phyloP scores from a whole-genome alignment of 2,797 vertebrate species.

The Pterois miles region DNA sequence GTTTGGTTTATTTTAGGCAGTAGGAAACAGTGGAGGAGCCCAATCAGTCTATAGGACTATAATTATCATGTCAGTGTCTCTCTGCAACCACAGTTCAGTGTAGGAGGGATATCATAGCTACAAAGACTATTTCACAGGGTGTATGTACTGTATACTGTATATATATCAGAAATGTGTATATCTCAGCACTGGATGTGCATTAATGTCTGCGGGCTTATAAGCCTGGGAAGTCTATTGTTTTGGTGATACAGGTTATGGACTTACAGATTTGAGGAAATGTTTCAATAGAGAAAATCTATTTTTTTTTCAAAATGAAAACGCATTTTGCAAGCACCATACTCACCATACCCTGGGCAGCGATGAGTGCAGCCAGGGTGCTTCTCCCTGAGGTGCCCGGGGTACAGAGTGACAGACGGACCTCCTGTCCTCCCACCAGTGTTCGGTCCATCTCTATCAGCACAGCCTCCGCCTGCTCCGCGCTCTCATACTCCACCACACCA shows the following conservation, averaged over 20 bases:
- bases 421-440: constrained; percentile 83
- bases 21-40: constrained; percentile 68
- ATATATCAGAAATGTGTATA: constrained; percentile 44
- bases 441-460: constrained; percentile 86
- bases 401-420: constrained; percentile 92
- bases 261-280: constrained; percentile 9
- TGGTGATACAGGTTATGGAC: constrained; percentile 2
- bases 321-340: constrained; percentile 59
- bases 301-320: neutral
- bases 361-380: constrained; percentile 93
- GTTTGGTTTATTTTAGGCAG: constrained; percentile 76
- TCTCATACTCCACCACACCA: constrained; percentile 93
- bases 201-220: constrained; percentile 9
- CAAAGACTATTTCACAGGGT: constrained; percentile 33
- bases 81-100: constrained; percentile 58
- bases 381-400: constrained; percentile 94
- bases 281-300: neutral
- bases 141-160: constrained; percentile 41
- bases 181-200: constrained; percentile 21
- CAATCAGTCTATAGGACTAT: constrained; percentile 75
- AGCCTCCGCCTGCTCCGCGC: constrained; percentile 90
- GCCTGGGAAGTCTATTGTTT: constrained; percentile 1
- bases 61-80: constrained; percentile 80
- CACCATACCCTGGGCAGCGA: constrained; percentile 96
- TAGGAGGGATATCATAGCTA: constrained; percentile 62